phyloP scores from a whole-genome alignment of 2,888 invertebrate genomes.

The Psylliodes chrysocephalus region DNA sequence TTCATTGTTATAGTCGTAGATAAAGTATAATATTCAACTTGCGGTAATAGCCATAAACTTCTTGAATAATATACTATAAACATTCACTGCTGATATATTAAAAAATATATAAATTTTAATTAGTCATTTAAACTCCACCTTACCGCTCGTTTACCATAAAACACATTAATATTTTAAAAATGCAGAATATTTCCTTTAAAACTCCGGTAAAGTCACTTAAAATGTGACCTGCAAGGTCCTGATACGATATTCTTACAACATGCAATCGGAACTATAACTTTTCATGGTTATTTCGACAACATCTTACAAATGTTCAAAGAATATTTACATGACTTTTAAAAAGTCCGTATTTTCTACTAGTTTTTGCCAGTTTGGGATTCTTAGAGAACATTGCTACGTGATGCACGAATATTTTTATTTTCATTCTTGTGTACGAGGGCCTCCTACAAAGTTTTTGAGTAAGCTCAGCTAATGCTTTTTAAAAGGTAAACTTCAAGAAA shows the following conservation, averaged over 20 bases:
- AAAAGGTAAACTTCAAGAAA: too few species aligned
- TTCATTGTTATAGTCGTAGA: too few species aligned
- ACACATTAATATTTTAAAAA: neutral
- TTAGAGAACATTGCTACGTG: neutral
- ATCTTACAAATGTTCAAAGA: constrained; percentile 5
- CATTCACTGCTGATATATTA: too few species aligned
- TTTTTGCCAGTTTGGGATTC: neutral
- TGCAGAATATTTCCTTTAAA: neutral
- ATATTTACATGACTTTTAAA: constrained; percentile 11
- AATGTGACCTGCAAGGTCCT: neutral
- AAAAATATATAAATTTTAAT: too few species aligned
- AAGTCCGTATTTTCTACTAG: neutral
- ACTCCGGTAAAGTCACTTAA: neutral
- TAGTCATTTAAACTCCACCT: too few species aligned
- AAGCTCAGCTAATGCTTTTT: too few species aligned
- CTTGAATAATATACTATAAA: too few species aligned
- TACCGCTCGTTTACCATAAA: too few species aligned
- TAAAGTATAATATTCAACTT: too few species aligned
- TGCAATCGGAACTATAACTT: constrained; percentile 10
- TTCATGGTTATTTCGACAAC: constrained; percentile 1
- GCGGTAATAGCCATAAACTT: too few species aligned
- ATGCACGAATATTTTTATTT: neutral
- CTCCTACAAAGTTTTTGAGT: too few species aligned
- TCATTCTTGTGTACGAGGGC: too few species aligned
- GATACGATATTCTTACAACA: constrained; percentile 4